A percentile compares a stretch with the other conserved stretches of the same genome.
Conservation (phyloP, 2,797 vertebrate species). For the Acanthiza pusilla region DNA sequence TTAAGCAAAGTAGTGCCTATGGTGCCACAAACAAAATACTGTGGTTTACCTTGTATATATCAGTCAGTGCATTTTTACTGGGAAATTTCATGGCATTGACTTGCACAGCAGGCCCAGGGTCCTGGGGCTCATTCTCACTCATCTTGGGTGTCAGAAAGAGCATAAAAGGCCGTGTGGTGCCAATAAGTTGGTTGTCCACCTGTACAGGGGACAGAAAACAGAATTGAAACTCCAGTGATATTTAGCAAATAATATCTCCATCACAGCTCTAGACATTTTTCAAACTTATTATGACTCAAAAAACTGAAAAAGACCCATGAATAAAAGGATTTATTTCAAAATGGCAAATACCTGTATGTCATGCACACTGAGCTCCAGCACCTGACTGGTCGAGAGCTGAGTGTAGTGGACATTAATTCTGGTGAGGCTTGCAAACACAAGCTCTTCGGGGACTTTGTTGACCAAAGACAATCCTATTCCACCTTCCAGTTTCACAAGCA, state of each 20-base stretch:
- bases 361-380: slow-evolving; percentile 90
- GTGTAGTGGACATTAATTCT: slow-evolving; percentile 90
- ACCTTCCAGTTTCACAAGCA: slow-evolving; percentile 88
- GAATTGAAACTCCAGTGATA: neutral
- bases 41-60: slow-evolving; percentile 90
- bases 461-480: slow-evolving; percentile 93
- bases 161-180: slow-evolving; percentile 90
- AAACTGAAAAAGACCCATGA: neutral
- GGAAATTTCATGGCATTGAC: slow-evolving; percentile 93
- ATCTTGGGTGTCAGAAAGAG: slow-evolving; percentile 86
- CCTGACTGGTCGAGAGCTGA: slow-evolving; percentile 81
- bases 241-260: neutral
- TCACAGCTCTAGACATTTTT: neutral
- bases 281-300: neutral
- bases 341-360: slow-evolving; percentile 84
- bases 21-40: neutral
- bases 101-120: slow-evolving; percentile 86
- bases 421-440: slow-evolving; percentile 86
- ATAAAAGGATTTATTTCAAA: neutral
- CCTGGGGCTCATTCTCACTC: slow-evolving; percentile 75
- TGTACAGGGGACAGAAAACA: slow-evolving; percentile 32
- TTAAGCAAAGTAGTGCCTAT: neutral
- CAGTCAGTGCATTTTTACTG: slow-evolving; percentile 89
- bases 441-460: slow-evolving; percentile 93
- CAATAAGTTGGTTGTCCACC: slow-evolving; percentile 97